Evolutionary conservation across 2,797 vertebrate species (phyloP).

Genomic region (Fundulus diaphanus): DNA sequence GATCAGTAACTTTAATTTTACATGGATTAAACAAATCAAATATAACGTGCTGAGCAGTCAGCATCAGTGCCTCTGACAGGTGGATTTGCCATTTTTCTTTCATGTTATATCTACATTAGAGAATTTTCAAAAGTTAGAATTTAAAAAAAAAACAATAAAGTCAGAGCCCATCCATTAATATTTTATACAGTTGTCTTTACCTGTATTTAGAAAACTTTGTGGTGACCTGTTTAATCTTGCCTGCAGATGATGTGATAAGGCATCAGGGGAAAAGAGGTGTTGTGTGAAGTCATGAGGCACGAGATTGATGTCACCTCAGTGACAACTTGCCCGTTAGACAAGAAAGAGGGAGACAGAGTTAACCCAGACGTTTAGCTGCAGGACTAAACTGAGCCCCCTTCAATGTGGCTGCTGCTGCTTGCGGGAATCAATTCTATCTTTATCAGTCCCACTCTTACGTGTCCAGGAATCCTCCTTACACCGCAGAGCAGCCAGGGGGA

Average conservation of each 20-base stretch:
- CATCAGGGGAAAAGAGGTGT: constrained; percentile 70
- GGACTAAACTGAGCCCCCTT: constrained; percentile 80
- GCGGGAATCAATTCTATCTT: constrained; percentile 86
- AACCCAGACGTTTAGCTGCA: constrained; percentile 77
- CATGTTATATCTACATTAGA: background rate
- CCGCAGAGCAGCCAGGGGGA: constrained; percentile 67
- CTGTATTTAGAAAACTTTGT: constrained; percentile 73
- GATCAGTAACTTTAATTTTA: background rate
- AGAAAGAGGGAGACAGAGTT: constrained; percentile 50
- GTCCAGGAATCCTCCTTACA: constrained; percentile 82
- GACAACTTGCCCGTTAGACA: constrained; percentile 80
- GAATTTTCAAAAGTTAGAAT: constrained; percentile 7
- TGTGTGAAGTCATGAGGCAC: constrained; percentile 77
- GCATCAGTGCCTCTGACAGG: background rate
- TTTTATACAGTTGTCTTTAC: constrained; percentile 55
- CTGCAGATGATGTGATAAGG: constrained; percentile 80
- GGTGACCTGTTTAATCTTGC: constrained; percentile 83
- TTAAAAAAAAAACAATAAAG: background rate
- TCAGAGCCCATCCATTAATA: constrained; percentile 13
- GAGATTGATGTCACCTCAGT: constrained; percentile 82
- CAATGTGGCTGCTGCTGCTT: constrained; percentile 73
- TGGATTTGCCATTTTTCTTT: background rate
- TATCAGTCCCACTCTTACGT: constrained; percentile 82
- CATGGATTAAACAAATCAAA: background rate
- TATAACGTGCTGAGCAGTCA: background rate